Conservation (phyloP, 2,888 invertebrate species). For the Apodemia zela region DNA sequence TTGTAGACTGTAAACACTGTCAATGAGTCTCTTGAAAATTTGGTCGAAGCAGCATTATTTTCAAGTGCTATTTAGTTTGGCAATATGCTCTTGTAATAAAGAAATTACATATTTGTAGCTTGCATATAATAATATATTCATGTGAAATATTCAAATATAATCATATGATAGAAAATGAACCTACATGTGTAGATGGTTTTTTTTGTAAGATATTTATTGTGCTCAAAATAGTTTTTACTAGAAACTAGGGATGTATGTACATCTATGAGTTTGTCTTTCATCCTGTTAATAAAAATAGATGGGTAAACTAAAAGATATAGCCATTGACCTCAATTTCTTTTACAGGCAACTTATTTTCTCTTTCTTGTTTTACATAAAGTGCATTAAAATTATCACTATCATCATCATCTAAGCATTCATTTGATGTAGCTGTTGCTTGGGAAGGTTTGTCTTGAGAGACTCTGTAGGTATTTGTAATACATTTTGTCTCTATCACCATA, state of each 20-base stretch:
- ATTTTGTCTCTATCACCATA: too few species aligned
- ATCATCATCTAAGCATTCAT: neutral
- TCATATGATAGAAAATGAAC: too few species aligned
- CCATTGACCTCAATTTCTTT: conserved; percentile 6
- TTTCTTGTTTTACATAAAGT: neutral
- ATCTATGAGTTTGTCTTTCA: neutral
- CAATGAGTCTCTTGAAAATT: neutral
- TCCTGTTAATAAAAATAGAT: neutral
- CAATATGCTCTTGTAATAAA: too few species aligned
- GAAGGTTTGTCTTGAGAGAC: neutral
- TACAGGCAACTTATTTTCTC: neutral
- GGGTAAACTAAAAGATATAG: neutral
- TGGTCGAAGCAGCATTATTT: neutral
- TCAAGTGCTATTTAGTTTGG: neutral
- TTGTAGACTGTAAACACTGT: conserved; percentile 5
- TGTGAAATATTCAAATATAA: too few species aligned
- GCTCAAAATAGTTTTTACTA: neutral
- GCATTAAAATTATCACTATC: neutral
- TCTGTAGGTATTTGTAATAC: neutral
- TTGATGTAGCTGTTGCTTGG: neutral
- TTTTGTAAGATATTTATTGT: too few species aligned
- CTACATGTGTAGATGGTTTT: too few species aligned
- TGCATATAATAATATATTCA: too few species aligned
- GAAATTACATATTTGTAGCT: too few species aligned
- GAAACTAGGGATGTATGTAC: neutral